These are phyloP conservation scores for Tringa solitaria DNA, from an alignment of 2,113 vertebrate genomes.

Conservation along the genomic window DNA sequence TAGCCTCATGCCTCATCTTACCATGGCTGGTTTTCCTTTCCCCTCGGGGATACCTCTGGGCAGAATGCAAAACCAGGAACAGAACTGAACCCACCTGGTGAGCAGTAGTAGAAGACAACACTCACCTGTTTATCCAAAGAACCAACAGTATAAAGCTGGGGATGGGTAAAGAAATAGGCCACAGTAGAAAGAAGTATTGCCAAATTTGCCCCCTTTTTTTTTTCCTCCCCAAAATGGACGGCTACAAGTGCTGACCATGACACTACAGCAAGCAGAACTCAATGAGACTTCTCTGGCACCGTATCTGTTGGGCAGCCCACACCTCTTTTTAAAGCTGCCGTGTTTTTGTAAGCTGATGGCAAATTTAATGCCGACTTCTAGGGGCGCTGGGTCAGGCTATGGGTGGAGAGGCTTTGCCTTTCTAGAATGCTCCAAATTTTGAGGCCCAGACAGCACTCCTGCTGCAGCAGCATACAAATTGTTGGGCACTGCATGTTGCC, in stretches of 20 bases:
- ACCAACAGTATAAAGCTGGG: neutral
- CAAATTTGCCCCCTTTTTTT: neutral
- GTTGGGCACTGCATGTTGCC: neutral
- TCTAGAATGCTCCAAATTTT: neutral
- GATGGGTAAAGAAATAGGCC: neutral
- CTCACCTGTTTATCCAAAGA: neutral
- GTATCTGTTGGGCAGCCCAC: rapidly evolving
- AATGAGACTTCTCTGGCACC: neutral
- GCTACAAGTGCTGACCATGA: neutral
- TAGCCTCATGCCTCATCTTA: neutral
- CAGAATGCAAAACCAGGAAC: neutral
- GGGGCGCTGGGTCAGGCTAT: neutral
- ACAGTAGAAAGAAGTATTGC: neutral
- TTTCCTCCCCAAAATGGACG: neutral
- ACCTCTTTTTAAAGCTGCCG: neutral
- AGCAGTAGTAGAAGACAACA: neutral
- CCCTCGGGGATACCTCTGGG: neutral
- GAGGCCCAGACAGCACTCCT: neutral
- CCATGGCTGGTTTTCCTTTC: neutral
- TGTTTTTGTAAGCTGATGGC: neutral
- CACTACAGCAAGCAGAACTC: neutral
- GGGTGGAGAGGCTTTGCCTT: neutral
- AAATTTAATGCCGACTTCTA: neutral
- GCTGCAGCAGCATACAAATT: neutral
- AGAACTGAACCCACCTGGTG: neutral